These are phyloP conservation scores for Sebastiscus albofasciatus DNA, from an alignment of 2,797 vertebrate species.

Conservation along the genomic window DNA sequence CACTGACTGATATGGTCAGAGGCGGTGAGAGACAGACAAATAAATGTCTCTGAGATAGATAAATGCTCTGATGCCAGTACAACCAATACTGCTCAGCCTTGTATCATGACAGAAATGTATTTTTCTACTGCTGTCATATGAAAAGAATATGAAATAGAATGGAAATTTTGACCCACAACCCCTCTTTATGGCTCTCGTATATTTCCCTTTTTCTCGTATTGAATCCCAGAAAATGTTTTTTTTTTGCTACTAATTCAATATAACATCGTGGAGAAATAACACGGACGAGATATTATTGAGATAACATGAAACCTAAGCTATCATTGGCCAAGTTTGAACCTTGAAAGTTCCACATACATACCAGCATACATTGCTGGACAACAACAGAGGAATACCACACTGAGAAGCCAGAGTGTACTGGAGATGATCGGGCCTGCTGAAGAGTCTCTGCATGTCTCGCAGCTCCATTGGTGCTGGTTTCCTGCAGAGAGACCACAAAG, in stretches of 20 bases:
- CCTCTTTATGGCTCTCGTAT: background rate
- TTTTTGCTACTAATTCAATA: background rate
- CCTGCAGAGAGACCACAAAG: background rate
- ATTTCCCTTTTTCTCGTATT: background rate
- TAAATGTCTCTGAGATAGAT: constrained; percentile 55
- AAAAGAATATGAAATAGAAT: background rate
- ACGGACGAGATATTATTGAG: background rate
- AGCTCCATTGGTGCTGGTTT: background rate
- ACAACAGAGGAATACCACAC: background rate
- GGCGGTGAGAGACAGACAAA: constrained; percentile 70
- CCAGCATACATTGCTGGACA: background rate
- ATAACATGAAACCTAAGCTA: background rate
- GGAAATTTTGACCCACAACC: background rate
- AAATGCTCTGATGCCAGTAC: too few species aligned
- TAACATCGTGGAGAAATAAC: background rate
- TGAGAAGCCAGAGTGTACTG: background rate
- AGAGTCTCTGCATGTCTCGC: background rate
- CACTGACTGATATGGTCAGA: background rate
- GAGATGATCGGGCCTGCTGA: background rate
- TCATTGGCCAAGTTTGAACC: background rate
- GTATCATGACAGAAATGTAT: background rate
- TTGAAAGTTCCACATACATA: background rate
- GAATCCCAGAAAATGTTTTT: background rate
- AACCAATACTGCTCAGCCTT: background rate
- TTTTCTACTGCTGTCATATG: background rate